Evolutionary conservation across 1,140 invertebrate species (phyloP).

Genomic region (Neuroterus valhalla): DNA sequence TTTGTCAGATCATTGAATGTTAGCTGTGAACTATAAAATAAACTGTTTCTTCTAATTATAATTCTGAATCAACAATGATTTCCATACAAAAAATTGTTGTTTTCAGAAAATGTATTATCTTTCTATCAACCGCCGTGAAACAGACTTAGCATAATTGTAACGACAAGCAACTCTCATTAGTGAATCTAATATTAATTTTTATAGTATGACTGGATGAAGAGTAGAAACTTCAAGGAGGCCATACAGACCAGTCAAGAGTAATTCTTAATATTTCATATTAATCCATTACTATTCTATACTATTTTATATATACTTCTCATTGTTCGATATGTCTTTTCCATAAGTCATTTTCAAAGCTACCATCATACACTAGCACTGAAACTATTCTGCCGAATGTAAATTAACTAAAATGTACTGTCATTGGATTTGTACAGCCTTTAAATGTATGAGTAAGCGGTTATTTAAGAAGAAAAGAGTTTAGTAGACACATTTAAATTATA

Average conservation of each 20-base stretch:
- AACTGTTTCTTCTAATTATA: constrained; percentile 39
- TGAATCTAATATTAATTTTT: constrained; percentile 73
- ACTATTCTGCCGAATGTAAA: constrained; percentile 55
- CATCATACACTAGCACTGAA: constrained; percentile 53
- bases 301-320: constrained; percentile 60
- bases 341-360: constrained; percentile 56
- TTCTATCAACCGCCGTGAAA: neutral
- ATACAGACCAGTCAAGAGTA: constrained; percentile 84
- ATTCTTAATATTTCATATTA: constrained; percentile 71
- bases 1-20: constrained; percentile 69
- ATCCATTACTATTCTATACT: constrained; percentile 65
- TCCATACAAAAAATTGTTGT: constrained; percentile 28
- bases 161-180: constrained; percentile 51
- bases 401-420: neutral
- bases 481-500: neutral
- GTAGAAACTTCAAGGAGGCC: constrained; percentile 95
- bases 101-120: neutral
- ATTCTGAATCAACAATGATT: constrained; percentile 46
- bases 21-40: constrained; percentile 66
- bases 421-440: neutral
- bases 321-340: constrained; percentile 62
- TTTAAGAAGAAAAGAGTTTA: neutral
- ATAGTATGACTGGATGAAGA: constrained; percentile 94
- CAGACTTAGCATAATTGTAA: constrained; percentile 21
- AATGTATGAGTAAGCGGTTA: neutral